Percentiles rank a stretch among this genome's conserved stretches.
Evolutionary conservation across 1,140 invertebrate species (phyloP).

Genomic region (Palaemon carinicauda): DNA sequence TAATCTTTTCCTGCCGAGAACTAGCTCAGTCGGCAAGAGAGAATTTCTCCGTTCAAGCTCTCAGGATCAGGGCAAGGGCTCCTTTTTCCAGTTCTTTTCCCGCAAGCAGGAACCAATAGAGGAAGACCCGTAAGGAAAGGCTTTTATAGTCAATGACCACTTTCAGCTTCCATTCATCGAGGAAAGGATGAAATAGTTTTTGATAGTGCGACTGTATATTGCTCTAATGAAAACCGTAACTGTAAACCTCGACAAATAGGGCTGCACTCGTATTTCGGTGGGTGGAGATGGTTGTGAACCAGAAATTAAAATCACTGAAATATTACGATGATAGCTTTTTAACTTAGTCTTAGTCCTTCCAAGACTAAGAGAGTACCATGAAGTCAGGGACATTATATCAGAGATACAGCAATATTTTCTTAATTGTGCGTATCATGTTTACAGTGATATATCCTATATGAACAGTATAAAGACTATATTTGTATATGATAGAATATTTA

Average conservation of each 20-base stretch:
- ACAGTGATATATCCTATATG: not conserved
- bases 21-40: not conserved
- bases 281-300: too few species aligned
- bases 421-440: not conserved
- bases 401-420: not conserved
- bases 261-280: too few species aligned
- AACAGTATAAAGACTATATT: not conserved
- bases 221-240: too few species aligned
- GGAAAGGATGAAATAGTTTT: not conserved
- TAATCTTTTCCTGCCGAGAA: conserved; percentile 27
- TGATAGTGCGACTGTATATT: not conserved
- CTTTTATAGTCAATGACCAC: not conserved
- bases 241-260: too few species aligned
- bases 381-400: conserved; percentile 2
- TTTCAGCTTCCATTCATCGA: not conserved
- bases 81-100: conserved; percentile 40
- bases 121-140: not conserved
- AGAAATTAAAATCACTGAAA: not conserved
- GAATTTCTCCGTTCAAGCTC: conserved; percentile 29
- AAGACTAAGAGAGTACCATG: not conserved
- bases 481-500: not conserved
- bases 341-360: not conserved
- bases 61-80: conserved; percentile 32
- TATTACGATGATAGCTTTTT: not conserved
- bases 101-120: conserved; percentile 40